A percentile compares a stretch with the other conserved stretches of the same genome.
phyloP scores from a whole-genome alignment of 2,797 vertebrate genomes.

The Poliocrania exsul region DNA sequence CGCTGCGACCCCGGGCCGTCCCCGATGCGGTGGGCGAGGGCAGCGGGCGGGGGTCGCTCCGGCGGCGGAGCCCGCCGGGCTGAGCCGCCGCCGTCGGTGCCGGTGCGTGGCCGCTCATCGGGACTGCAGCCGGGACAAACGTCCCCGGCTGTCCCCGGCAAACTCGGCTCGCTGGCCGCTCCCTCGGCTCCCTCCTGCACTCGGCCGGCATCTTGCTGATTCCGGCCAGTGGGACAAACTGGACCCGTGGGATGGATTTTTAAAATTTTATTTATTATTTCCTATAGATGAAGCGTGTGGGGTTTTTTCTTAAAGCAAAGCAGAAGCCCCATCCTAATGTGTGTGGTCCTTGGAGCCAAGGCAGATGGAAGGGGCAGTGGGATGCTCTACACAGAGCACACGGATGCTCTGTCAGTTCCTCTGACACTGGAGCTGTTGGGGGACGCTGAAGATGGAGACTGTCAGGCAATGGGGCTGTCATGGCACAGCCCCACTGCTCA shows the following conservation, averaged over 20 bases:
- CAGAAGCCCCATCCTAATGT: neutral
- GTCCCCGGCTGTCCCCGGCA: neutral
- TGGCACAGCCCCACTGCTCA: neutral
- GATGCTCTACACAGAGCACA: neutral
- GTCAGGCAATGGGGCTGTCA: neutral
- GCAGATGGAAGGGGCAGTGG: neutral
- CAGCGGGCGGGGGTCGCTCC: neutral
- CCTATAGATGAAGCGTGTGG: neutral
- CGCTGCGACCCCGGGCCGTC: neutral
- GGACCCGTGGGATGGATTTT: neutral
- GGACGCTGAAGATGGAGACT: neutral
- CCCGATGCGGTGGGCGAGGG: neutral
- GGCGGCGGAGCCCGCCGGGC: neutral
- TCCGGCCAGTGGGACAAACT: neutral
- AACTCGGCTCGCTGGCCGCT: rapidly evolving
- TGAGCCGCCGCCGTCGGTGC: neutral
- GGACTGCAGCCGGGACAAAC: neutral
- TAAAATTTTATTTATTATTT: neutral
- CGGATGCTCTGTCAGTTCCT: neutral
- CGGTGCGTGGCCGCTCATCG: neutral
- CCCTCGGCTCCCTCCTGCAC: neutral
- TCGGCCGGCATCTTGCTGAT: neutral
- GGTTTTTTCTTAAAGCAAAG: neutral
- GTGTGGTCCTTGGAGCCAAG: neutral
- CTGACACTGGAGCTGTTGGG: rapidly evolving